A percentile compares a stretch with the other conserved stretches of the same genome.
Evolutionary conservation across 2,888 invertebrate genomes (phyloP).

Genomic region (Crocallis elinguaria): DNA sequence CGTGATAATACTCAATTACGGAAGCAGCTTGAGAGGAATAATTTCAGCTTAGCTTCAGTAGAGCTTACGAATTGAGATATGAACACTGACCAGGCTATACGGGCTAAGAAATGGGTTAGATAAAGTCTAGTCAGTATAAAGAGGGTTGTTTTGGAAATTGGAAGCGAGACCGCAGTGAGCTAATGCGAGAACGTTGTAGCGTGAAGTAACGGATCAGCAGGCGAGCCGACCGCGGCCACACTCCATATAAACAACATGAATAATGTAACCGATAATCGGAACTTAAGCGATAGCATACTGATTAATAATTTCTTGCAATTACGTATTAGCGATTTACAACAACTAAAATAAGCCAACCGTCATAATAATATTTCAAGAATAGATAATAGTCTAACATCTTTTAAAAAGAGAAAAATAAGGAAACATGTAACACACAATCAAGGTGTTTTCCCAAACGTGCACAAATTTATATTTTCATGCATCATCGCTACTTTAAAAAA

Average conservation of each 20-base stretch:
- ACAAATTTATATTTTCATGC: too few species aligned
- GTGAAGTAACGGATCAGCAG: slow-evolving; percentile 37
- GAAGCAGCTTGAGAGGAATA: slow-evolving; percentile 9
- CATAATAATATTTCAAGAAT: not conserved
- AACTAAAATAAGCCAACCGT: not conserved
- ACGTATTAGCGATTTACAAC: not conserved
- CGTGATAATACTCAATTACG: slow-evolving; percentile 17
- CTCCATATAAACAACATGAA: slow-evolving; percentile 35
- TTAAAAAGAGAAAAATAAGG: not conserved
- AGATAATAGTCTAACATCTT: not conserved
- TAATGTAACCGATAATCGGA: slow-evolving; percentile 35
- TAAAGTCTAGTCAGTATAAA: slow-evolving; percentile 1
- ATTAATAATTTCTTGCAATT: slow-evolving; percentile 23
- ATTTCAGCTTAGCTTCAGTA: slow-evolving; percentile 2
- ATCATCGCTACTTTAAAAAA: not conserved
- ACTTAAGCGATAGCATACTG: slow-evolving; percentile 15
- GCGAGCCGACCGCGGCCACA: slow-evolving; percentile 26
- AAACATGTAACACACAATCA: too few species aligned
- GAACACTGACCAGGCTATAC: not conserved
- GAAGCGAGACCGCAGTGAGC: slow-evolving; percentile 42
- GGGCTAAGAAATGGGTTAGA: slow-evolving; percentile 4
- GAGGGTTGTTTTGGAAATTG: slow-evolving; percentile 23
- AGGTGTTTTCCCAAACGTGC: too few species aligned
- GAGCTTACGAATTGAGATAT: slow-evolving; percentile 1
- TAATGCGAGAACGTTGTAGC: slow-evolving; percentile 44